Conservation (phyloP, 1,140 invertebrate species). For the Pseudachorutes palmiensis region DNA sequence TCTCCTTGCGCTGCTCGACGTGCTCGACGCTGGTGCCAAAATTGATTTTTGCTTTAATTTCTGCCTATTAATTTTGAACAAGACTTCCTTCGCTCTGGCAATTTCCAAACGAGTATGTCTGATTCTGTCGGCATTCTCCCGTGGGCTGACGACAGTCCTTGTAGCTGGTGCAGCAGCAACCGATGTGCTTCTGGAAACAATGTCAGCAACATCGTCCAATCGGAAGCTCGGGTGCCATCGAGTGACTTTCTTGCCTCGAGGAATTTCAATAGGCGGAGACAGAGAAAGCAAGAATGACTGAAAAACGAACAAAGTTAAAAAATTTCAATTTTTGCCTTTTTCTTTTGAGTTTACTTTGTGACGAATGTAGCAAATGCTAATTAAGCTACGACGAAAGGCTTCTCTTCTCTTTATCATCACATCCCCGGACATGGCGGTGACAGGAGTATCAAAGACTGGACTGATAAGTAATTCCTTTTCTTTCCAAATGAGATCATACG, state of each 20-base stretch:
- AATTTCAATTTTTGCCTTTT: no score
- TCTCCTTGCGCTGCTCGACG: no score
- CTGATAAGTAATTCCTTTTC: conserved; percentile 45
- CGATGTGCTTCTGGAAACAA: no score
- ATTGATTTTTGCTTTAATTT: no score
- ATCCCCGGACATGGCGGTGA: conserved; percentile 22
- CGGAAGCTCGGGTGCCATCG: conserved; percentile 89
- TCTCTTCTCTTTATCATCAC: conserved; percentile 44
- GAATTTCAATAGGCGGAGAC: conserved; percentile 62
- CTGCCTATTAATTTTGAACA: no score
- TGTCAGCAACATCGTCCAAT: conserved; percentile 66
- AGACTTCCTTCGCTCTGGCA: no score
- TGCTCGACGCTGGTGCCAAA: no score
- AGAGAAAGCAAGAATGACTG: conserved; percentile 62
- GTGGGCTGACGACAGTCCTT: no score
- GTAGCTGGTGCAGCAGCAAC: no score
- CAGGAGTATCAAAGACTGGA: background rate
- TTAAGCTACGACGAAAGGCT: conserved; percentile 50
- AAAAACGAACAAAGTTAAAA: conserved; percentile 11
- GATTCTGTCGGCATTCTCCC: no score
- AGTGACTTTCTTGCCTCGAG: conserved; percentile 58
- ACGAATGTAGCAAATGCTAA: conserved; percentile 56
- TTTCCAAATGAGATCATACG: conserved; percentile 65
- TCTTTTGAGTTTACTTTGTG: conserved; percentile 50
- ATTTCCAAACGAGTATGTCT: no score